phyloP scores from a whole-genome alignment of 2,113 vertebrate genomes.

The Ptilorrhoa leucosticta region DNA sequence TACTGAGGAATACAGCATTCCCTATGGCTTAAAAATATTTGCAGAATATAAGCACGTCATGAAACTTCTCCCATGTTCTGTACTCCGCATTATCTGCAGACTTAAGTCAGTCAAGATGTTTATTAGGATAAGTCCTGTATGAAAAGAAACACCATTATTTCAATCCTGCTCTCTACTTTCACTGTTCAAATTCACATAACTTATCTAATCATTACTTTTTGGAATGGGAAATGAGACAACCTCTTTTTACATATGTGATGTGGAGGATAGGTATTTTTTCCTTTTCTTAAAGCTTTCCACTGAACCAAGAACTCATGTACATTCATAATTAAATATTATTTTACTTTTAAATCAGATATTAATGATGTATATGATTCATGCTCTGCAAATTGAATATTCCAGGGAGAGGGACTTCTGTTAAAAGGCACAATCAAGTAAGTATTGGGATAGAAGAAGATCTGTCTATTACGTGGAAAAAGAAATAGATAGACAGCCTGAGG shows the following conservation, averaged over 20 bases:
- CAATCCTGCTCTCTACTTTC: neutral
- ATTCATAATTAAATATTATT: constrained; percentile 24
- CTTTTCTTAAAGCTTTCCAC: neutral
- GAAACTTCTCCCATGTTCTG: neutral
- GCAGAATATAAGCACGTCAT: neutral
- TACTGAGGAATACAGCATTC: neutral
- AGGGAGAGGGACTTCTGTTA: neutral
- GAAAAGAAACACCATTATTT: neutral
- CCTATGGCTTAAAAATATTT: neutral
- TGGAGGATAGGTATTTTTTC: neutral
- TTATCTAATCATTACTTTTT: neutral
- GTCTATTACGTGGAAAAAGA: neutral
- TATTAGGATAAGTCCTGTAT: neutral
- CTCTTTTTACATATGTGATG: neutral
- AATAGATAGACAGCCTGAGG: constrained; percentile 14
- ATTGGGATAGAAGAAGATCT: neutral
- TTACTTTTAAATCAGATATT: constrained; percentile 20
- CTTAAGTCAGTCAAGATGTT: neutral
- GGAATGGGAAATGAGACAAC: neutral
- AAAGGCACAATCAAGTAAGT: neutral
- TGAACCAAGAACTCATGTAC: neutral
- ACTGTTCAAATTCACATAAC: neutral
- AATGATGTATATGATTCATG: neutral
- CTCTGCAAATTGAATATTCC: constrained; percentile 15
- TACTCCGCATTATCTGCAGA: neutral